Base-by-base conservation (phyloP, 2,888 invertebrate genomes). In the Sarcophaga carnaria region DNA sequence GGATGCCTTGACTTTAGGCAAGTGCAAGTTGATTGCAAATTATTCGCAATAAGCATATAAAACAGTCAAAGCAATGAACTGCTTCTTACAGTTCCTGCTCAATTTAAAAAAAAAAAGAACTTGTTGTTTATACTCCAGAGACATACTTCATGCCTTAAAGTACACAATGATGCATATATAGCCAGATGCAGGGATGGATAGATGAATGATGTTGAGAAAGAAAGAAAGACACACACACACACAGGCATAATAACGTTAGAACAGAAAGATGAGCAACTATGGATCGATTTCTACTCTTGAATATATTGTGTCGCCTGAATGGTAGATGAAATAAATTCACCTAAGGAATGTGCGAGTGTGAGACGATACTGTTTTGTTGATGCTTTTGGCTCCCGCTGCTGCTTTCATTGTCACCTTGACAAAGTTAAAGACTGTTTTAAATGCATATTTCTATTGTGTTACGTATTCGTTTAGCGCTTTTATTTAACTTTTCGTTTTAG, bases 21-120 rank as follows among this genome's bases (percentile, higher is more conserved):
- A 86, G 85, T 88, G 90, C 89, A 91, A 91, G 91, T 91, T 91
- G 91, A 91, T 91, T 91, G 90, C 91, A 90, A 91, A 90, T 91
- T 90, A 91, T 91, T 91, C 89, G 90, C 91, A 91, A 91, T 91
- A 90, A 89, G 89, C 88, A 90, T 80, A 75, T 69, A 80, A 84
- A 80, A 89, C 89, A 83, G 64, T 80, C 77, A 86, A 80, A 63
- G 62, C 72, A 70, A 66, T 25, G 27, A 62, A 67, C 72, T 79
- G 22, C 66, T 66, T 54, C 17, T 54, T 54, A 54, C 17, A 54
- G 8, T 25, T 72, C 54, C 60, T 72, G 37, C 64, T 77, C 20
- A n/a, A 63, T 54, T 63, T 59, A 54, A 27, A 67, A 62, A 74
- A 75, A 37, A 37, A 37, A 37, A 2, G 10, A 37, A 37, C 37